Base-by-base conservation (phyloP, 1,140 invertebrate genomes). In the Belonocnema kinseyi region DNA sequence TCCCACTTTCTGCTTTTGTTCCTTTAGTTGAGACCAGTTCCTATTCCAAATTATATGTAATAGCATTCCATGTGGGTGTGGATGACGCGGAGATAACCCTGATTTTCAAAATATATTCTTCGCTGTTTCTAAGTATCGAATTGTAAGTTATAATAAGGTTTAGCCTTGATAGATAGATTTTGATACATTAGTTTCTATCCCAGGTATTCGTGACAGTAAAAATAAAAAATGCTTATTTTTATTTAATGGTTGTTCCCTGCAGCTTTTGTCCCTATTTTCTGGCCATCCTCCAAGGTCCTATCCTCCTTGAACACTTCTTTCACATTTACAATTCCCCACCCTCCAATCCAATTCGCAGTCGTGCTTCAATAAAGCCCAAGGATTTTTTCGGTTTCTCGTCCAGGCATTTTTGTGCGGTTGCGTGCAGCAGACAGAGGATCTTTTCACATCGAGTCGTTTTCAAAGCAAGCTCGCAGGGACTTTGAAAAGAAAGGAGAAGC, bases 351-450 rank as follows among this genome's bases (percentile, higher is more conserved):
- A 46, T 46, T 11, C 40, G 40, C 40, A 46, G 40, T 46, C 58
- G 58, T 61, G 58, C 58, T 61, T 61, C 58, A 61, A 61, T 61
- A 61, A 61, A 61, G 58, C 58, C 58, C 58, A 61, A 61, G 58
- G 58, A 61, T 61, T 61, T 61, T 61, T 61, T 61, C 58, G 61
- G 61, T 66, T 66, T 66, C 61, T 66, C 61, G 61, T 66, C 13
- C 21, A 33, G 61, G 26, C 26, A 66, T 66, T 66, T 66, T 66
- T 66, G 61, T 66, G 61, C 61, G 61, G 33, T 66, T 66, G 61
- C 61, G 61, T 66, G 61, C 61, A 66, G 26, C 58, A 66, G 33
- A 66, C 58, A 40, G 10, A 19, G 16, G 19, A 33, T 66, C 61
- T 66, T 66, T 66, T 46, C 61, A 66, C 53, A 19, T 17, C n/a